Evolutionary conservation across 2,797 vertebrate species (phyloP), one percentile per base, ranked within the genome.

Genomic region (Amblyopsis hoosieri): DNA sequence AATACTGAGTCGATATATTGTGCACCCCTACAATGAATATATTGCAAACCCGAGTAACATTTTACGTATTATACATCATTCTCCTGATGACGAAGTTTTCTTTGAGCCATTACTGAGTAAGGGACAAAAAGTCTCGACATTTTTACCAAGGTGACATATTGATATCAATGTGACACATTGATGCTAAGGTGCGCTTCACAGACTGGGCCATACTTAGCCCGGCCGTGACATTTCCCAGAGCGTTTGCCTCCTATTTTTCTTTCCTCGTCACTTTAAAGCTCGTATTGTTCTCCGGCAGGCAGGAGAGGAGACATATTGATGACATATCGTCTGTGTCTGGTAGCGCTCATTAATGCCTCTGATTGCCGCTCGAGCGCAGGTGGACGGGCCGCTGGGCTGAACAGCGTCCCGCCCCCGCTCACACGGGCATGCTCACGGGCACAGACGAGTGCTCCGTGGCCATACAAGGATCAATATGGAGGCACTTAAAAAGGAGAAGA

Each of bases 281-380:
- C 58, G 80, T 87, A 85, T 88, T 83, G 85, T 85, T 86, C 72
- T 49, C 6, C 61, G 55, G 73, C 62, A 82, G 85, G 68, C 58
- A 12, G 75, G 33, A 45, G 60, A 57, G 68, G 55, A 75, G 86
- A 80, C 74, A 62, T 84, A 89, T 89, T 64, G 83, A 90, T 70
- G 61, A 51, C 62, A 23, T 3, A 23, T 23, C 9, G 74, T 78
- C 75, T 78, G 80, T 72, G 84, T 84, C 81, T 83, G 79, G 74
- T 78, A 60, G 71, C 45, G 62, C 80, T 87, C 87, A 89, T 90
- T 91, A 87, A 91, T 88, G 79, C 78, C 72, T 79, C 78, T 63
- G 85, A 89, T 87, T 85, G 82, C 83, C 80, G 80, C 80, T 78
- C 55, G 75, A 69, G 69, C 75, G 72, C 75, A 74, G 69, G 64